Conservation (phyloP, 1,140 invertebrate species). For the Alviniconcha marisindica region DNA sequence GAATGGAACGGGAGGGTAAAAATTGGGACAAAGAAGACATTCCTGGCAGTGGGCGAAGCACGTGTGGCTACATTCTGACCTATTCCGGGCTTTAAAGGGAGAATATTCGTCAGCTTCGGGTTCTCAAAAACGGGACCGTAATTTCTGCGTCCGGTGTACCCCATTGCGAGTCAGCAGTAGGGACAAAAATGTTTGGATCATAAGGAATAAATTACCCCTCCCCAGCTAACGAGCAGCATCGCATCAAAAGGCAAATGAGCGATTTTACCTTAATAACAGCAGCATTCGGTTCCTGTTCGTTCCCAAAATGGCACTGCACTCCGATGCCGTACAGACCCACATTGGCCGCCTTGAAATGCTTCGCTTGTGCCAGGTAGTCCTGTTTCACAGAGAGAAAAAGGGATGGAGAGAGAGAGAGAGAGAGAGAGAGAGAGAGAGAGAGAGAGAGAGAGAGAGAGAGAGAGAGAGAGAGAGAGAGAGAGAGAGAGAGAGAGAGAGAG, state of each 20-base stretch:
- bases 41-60: too few relatives aligned
- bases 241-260: background rate
- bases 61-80: too few relatives aligned
- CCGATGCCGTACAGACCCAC: constrained; percentile 59
- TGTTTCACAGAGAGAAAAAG: too few relatives aligned
- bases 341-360: constrained; percentile 43
- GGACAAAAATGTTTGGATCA: background rate
- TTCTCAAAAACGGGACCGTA: too few relatives aligned
- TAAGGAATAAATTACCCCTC: background rate
- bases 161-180: background rate
- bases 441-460: constrained; percentile 3
- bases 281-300: constrained; percentile 41
- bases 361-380: background rate
- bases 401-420: too few relatives aligned
- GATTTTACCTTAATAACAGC: constrained; percentile 50
- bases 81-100: too few relatives aligned
- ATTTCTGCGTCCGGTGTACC: background rate
- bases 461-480: constrained; percentile 3
- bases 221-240: background rate
- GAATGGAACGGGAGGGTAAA: too few relatives aligned
- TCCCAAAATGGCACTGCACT: constrained; percentile 58
- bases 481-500: too few relatives aligned
- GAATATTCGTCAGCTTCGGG: too few relatives aligned
- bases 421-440: constrained; percentile 3
- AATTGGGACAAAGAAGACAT: too few relatives aligned